Base-by-base conservation (phyloP, 2,113 vertebrate species). In the Crotophaga sulcirostris region DNA sequence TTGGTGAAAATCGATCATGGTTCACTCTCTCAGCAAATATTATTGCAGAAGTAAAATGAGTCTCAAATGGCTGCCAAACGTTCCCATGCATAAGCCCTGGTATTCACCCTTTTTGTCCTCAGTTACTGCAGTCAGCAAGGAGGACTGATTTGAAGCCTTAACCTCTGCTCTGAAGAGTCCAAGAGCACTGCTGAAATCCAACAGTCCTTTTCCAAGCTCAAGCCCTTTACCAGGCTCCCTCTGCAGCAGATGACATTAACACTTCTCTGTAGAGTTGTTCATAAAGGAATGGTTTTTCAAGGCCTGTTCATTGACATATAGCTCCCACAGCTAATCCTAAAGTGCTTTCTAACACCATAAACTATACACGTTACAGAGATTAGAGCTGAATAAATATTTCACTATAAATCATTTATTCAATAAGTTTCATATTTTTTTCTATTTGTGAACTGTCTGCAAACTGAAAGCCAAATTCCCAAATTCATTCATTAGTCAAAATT, bases 401-500 rank as follows among this genome's bases (percentile, higher is more conserved):
- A 87, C 73, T 72, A 45, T 68, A 94, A 86, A 96, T 95, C 25
- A 82, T 89, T 89, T 94, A 56, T 96, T 87, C 85, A 82, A 26
- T 92, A 95, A 54, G 40, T 90, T 95, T 89, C 80, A 42, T 70
- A 52, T 79, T 81, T 80, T 70, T 60, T 80, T 31, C 56, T 72
- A 56, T 89, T 94, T 90, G 36, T 84, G 94, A 95, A 84, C 79
- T 89, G 60, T 79, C 83, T 76, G 73, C 73, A 89, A 95, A 90
- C 54, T 75, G 88, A 73, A 94, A 94, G 56, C 66, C 69, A 78
- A 96, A 93, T 89, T 96, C 77, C 69, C 77, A 81, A 73, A 96
- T 89, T 92, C 66, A 95, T 94, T 97, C 88, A 92, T 97, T 97
- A 95, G 94, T 92, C 90, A 97, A 94, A 94, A 95, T 47, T 79